Conservation (phyloP, 1,140 invertebrate genomes). For the Habropoda laboriosa region DNA sequence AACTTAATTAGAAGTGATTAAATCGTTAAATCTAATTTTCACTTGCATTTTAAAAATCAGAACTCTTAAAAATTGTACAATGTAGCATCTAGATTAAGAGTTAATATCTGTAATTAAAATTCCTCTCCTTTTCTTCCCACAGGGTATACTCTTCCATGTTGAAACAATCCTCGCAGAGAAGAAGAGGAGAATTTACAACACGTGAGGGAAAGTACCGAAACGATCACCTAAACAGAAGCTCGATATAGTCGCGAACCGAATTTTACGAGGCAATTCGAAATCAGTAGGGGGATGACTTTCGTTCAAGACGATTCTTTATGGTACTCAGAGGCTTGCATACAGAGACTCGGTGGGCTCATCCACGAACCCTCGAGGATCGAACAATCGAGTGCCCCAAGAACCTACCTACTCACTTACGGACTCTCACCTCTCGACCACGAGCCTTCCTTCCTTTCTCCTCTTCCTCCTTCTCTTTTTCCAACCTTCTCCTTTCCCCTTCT, state of each 20-base stretch:
- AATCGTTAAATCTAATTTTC: no score
- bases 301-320: conserved; percentile 25
- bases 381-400: conserved; percentile 63
- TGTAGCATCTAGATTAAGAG: no score
- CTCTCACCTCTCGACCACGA: conserved; percentile 62
- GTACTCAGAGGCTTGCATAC: conserved; percentile 39
- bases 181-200: no score
- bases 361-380: conserved; percentile 69
- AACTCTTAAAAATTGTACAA: no score
- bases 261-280: conserved; percentile 3
- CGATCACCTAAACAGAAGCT: background rate
- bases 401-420: conserved; percentile 71
- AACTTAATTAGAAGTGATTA: no score
- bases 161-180: no score
- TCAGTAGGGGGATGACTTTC: conserved; percentile 2
- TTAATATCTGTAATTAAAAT: no score
- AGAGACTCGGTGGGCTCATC: conserved; percentile 49
- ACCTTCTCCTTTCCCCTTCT: conserved; percentile 17
- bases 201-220: background rate
- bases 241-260: background rate
- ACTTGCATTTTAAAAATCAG: no score
- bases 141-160: no score
- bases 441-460: background rate
- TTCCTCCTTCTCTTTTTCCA: background rate
- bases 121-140: no score